phyloP scores from a whole-genome alignment of 2,888 invertebrate species.

The Caenorhabditis doughertyi region DNA sequence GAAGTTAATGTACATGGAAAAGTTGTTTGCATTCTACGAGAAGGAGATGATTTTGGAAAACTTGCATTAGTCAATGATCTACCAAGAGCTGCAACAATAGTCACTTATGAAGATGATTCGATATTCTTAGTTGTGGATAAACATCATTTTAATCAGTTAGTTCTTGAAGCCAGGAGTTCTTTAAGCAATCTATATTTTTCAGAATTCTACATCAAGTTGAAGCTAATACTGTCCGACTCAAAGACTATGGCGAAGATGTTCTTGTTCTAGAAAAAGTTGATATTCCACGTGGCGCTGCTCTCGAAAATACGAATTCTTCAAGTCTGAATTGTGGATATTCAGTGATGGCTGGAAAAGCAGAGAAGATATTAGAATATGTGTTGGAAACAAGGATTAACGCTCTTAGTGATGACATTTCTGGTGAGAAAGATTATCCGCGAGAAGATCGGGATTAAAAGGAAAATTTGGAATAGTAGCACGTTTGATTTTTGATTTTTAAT shows the following conservation, averaged over 20 bases:
- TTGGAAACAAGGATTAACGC: slow-evolving; percentile 88
- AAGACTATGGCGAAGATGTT: slow-evolving; percentile 91
- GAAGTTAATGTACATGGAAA: slow-evolving; percentile 91
- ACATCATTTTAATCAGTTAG: slow-evolving; percentile 89
- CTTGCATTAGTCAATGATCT: slow-evolving; percentile 91
- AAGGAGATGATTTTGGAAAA: slow-evolving; percentile 93
- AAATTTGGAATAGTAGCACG: not conserved
- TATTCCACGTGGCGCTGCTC: slow-evolving; percentile 72
- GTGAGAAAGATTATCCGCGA: not conserved
- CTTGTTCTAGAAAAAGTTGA: slow-evolving; percentile 88
- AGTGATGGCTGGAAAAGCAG: slow-evolving; percentile 91
- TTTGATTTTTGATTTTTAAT: not conserved
- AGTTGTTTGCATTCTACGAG: slow-evolving; percentile 89
- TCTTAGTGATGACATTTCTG: slow-evolving; percentile 56
- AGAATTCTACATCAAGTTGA: slow-evolving; percentile 87
- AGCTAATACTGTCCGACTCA: slow-evolving; percentile 91
- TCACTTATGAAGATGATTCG: slow-evolving; percentile 90
- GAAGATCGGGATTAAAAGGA: no score
- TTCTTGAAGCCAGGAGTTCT: not conserved
- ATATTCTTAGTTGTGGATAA: slow-evolving; percentile 91
- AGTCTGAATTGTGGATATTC: slow-evolving; percentile 85
- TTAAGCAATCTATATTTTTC: slow-evolving; percentile 9
- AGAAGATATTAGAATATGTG: slow-evolving; percentile 91
- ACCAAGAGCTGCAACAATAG: slow-evolving; percentile 91
- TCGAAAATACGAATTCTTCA: slow-evolving; percentile 51